Evolutionary conservation across 2,797 vertebrate species (phyloP), one percentile per base, ranked within the genome.

Genomic region (Tragelaphus eurycerus): DNA sequence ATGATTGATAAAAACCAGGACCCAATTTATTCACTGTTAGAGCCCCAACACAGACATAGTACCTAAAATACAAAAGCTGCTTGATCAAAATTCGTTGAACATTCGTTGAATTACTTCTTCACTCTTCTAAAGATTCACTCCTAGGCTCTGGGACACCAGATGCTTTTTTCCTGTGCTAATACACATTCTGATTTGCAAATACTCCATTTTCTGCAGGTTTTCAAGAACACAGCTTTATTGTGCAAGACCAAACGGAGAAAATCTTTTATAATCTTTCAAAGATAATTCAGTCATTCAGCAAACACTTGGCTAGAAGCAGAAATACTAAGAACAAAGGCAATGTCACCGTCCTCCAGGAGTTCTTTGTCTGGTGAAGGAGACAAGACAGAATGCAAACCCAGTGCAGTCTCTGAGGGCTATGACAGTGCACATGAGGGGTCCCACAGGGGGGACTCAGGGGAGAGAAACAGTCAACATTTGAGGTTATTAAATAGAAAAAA

Each of bases 181-280:
- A 84, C 17, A 79, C 89, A 84, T 95, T 93, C 74, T 95, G 89
- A 95, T 97, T 96, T 94, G 59, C 84, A 95, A 96, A 96, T 96
- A 62, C 19, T 83, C 52, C 50, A 43, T 89, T 97, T 86, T 62
- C 71, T 52, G 16, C 29, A 54, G 94, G 67, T 94, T 93, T 93
- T 97, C 86, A 95, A 88, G 93, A 97, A 86, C 34, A 84, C 10
- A 76, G 62, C 54, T 84, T 93, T 93, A 86, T 67, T 97, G 81
- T 59, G 38, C 64, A 60, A 90, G 90, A 88, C 59, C 84, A 79
- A 96, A 96, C 23, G 46, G 67, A 82, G 54, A 95, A 93, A 97
- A 43, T 95, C 95, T 95, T 97, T 92, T 90, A 27, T 91, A 97
- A 91, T 92, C 81, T 90, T 94, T 96, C 96, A 82, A 89, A 97